Evolutionary conservation across 2,113 vertebrate species (phyloP), one percentile per base, ranked within the genome.

Genomic region (Gymnorhina tibicen): DNA sequence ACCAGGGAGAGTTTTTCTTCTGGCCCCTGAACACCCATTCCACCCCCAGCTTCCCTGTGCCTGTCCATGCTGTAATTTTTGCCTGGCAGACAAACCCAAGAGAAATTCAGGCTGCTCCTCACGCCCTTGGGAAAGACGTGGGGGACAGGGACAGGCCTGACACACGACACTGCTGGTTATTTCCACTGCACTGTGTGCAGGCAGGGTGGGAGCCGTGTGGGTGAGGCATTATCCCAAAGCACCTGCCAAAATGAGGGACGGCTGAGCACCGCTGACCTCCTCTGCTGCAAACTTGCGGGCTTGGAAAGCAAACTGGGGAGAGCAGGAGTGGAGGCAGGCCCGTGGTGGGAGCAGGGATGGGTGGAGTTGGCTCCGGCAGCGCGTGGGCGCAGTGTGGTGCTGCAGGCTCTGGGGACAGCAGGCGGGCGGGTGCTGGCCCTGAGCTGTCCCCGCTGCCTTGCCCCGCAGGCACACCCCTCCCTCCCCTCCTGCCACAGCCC

Each of bases 401-500:
- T 28, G n/a, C 46, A 55, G 30, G 33, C 47, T 49, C 52, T 3
- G 13, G 56, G 58, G 32, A 8, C 64, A 59, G 53, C 26, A 27
- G 47, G 16, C 2, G 1, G 44, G 46, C 12, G 1, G 39, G 5
- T 33, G 59, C 81, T 76, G 77, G 19, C 72, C 30, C 92, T 55
- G 42, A 67, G n/a, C 46, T 23, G 11, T 44, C 49, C n/a, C 26
- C 0, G 0, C 18, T 55, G 84, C 80, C 41, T 69, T 32, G 5
- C 44, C 41, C 41, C 56, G 18, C 96, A 98, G 97, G 59, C 16
- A 93, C 94, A 5, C 8, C 97, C 72, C 93, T 98, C 32, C 99
- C 98, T 7, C 39, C 85, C 11, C 92, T 97, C 9, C 97, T 99
- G 26, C 98, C 98, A 7, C 98, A 98, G 97, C 99, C 99, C 28